phyloP scores from a whole-genome alignment of 2,797 vertebrate genomes.

The Novumbra hubbsi region DNA sequence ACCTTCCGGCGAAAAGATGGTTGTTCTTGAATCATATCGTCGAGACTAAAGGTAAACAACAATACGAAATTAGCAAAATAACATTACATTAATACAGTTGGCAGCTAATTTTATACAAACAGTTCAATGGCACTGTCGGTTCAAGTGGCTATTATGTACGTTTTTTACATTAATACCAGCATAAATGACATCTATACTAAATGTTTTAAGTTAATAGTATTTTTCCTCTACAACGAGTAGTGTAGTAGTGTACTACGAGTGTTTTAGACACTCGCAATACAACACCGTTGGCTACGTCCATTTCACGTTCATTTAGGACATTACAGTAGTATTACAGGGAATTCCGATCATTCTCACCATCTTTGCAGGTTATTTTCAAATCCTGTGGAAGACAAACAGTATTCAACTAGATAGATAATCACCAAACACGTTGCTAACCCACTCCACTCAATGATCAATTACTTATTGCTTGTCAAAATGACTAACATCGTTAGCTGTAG shows the following conservation, averaged over 20 bases:
- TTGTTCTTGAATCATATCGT: constrained; percentile 97
- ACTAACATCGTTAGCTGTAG: background rate
- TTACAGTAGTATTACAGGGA: no score
- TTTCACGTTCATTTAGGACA: no score
- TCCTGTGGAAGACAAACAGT: background rate
- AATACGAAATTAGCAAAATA: background rate
- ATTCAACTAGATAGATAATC: background rate
- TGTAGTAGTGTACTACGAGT: no score
- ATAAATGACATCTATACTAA: no score
- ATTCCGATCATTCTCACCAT: background rate
- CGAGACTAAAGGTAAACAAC: constrained; percentile 80
- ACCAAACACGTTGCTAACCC: background rate
- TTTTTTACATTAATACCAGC: background rate
- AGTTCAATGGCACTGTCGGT: no score
- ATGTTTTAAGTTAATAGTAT: no score
- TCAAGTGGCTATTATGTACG: background rate
- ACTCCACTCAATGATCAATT: background rate
- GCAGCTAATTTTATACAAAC: no score
- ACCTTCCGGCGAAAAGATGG: constrained; percentile 99
- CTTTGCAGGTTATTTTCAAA: background rate
- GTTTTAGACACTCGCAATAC: no score
- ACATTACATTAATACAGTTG: background rate
- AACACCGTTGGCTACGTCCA: no score
- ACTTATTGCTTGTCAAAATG: background rate
- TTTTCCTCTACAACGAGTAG: no score